Conservation (phyloP, 2,888 invertebrate species). For the Sycophila texana region DNA sequence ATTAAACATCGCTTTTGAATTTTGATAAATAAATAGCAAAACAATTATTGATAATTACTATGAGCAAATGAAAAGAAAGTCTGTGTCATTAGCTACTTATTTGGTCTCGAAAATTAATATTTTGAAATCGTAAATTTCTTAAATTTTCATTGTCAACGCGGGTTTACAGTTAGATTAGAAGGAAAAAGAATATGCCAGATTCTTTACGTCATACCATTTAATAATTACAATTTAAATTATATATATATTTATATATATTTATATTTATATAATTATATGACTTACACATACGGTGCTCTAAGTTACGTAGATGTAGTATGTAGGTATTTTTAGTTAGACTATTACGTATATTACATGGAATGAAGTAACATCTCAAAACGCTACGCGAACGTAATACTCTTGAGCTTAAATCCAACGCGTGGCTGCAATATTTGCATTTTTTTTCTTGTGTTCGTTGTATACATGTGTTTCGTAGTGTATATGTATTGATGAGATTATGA, state of each 20-base stretch:
- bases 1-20: too few species aligned
- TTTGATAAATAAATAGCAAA: neutral
- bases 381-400: slow-evolving; percentile 75
- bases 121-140: neutral
- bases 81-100: neutral
- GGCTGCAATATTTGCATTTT: slow-evolving; percentile 37
- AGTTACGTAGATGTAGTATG: slow-evolving; percentile 74
- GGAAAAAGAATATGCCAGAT: slow-evolving; percentile 49
- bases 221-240: slow-evolving; percentile 76
- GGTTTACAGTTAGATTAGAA: slow-evolving; percentile 49
- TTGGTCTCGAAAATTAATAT: too few species aligned
- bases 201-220: slow-evolving; percentile 75
- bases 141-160: slow-evolving; percentile 26
- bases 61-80: too few species aligned
- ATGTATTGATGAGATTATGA: slow-evolving; percentile 3
- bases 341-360: slow-evolving; percentile 76
- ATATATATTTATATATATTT: slow-evolving; percentile 58
- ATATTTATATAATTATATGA: slow-evolving; percentile 71
- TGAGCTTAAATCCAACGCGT: slow-evolving; percentile 65
- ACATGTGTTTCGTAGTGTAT: neutral
- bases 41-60: neutral
- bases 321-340: slow-evolving; percentile 71
- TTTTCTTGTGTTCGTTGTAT: neutral
- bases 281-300: slow-evolving; percentile 75
- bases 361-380: slow-evolving; percentile 72